A percentile compares a stretch with the other conserved stretches of the same genome.
Evolutionary conservation across 1,140 invertebrate species (phyloP).

Genomic region (Popillia japonica): DNA sequence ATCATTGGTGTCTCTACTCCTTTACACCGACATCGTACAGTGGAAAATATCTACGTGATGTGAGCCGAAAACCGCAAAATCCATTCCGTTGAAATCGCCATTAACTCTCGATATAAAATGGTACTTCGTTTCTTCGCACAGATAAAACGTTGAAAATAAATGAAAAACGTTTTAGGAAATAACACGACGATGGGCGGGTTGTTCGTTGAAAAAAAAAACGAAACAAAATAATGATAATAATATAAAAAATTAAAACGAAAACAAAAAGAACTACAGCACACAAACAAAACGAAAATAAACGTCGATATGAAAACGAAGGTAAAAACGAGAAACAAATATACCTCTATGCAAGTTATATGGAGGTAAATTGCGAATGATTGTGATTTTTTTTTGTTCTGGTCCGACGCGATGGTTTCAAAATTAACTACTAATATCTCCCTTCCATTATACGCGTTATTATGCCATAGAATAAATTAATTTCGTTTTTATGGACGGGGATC

Average conservation of each 20-base stretch:
- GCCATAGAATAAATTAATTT: slow-evolving; percentile 2
- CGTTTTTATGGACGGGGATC: not conserved
- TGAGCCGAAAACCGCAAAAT: slow-evolving; percentile 10
- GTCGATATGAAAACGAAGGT: not conserved
- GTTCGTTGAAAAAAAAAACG: not conserved
- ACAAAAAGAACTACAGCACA: not conserved
- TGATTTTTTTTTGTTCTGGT: not conserved
- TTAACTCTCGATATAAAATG: slow-evolving; percentile 24
- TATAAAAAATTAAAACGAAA: too few species aligned
- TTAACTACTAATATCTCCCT: slow-evolving; percentile 7
- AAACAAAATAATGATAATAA: not conserved
- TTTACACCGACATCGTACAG: not conserved
- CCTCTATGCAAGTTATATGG: not conserved
- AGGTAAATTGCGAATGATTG: not conserved
- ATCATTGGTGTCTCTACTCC: not conserved
- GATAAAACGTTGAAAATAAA: slow-evolving; percentile 6
- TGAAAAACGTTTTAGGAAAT: slow-evolving; percentile 19
- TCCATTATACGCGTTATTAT: slow-evolving; percentile 8
- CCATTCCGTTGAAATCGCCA: not conserved
- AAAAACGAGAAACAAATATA: slow-evolving; percentile 2
- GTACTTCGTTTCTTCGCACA: slow-evolving; percentile 16
- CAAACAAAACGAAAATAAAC: not conserved
- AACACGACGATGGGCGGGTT: not conserved
- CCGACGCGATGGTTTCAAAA: not conserved
- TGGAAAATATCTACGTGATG: not conserved